phyloP scores from a whole-genome alignment of 2,113 vertebrate species.

The Scolopax mira region DNA sequence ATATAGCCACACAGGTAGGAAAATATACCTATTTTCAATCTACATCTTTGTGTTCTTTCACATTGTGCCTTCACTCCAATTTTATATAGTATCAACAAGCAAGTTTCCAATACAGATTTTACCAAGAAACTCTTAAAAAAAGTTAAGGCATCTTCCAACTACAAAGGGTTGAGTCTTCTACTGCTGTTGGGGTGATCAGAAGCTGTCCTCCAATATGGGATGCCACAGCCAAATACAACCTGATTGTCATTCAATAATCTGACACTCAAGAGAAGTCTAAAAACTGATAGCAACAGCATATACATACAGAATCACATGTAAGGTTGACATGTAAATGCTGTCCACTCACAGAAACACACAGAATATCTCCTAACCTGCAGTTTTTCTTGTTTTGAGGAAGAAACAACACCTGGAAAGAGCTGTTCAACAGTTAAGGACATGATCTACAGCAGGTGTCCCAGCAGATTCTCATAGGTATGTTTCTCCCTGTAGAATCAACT shows the following conservation, averaged over 20 bases:
- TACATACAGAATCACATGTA: background rate
- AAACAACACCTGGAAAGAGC: background rate
- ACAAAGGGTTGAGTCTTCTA: background rate
- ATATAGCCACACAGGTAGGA: background rate
- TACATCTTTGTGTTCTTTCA: background rate
- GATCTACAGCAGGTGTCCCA: background rate
- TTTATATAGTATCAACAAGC: background rate
- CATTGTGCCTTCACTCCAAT: background rate
- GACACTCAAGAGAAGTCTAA: background rate
- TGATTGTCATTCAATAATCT: background rate
- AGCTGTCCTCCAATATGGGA: background rate
- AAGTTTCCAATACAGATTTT: background rate
- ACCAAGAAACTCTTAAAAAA: background rate
- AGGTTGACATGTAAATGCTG: background rate
- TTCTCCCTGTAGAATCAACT: background rate
- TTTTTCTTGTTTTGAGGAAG: background rate
- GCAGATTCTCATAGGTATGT: background rate
- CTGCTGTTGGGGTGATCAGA: background rate
- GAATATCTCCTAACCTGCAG: background rate
- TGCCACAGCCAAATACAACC: background rate
- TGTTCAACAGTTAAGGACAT: background rate
- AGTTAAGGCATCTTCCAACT: background rate
- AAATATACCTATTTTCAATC: background rate
- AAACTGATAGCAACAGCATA: background rate
- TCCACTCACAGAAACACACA: background rate